Evolutionary conservation across 2,113 vertebrate species (phyloP).

Genomic region (Gobius niger): DNA sequence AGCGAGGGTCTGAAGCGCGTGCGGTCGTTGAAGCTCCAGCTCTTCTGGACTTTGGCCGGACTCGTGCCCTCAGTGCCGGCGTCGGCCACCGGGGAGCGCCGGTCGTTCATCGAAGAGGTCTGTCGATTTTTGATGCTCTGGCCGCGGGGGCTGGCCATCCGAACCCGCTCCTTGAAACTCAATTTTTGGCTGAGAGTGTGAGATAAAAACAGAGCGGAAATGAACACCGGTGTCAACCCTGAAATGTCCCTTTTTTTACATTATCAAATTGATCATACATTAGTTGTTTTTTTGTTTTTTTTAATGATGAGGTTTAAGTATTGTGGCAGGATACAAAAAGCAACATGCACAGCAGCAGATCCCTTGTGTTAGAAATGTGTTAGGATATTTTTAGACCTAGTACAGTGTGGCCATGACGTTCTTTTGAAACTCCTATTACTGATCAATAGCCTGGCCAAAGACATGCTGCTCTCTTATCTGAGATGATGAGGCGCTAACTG

Average conservation of each 20-base stretch:
- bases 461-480: neutral
- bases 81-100: slow-evolving; percentile 87
- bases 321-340: slow-evolving; percentile 14
- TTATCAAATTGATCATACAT: slow-evolving; percentile 7
- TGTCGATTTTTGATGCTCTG: slow-evolving; percentile 93
- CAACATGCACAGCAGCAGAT: slow-evolving; percentile 48
- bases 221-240: neutral
- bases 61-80: slow-evolving; percentile 84
- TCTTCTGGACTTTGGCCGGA: slow-evolving; percentile 96
- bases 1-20: slow-evolving; percentile 93
- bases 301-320: neutral
- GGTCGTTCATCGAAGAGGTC: slow-evolving; percentile 85
- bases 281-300: neutral
- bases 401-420: neutral
- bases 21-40: slow-evolving; percentile 98
- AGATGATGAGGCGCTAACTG: neutral
- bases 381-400: neutral
- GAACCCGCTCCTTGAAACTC: slow-evolving; percentile 93
- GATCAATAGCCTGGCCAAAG: neutral
- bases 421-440: neutral
- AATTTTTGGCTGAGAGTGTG: slow-evolving; percentile 85
- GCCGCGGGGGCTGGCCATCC: slow-evolving; percentile 95
- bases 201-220: neutral
- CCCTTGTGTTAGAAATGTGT: slow-evolving; percentile 41
- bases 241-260: neutral